Percentiles rank a stretch among this genome's conserved stretches.
These are phyloP conservation scores for Drosophila multiciliata DNA, from an alignment of 2,888 invertebrate genomes.

Conservation along the genomic window DNA sequence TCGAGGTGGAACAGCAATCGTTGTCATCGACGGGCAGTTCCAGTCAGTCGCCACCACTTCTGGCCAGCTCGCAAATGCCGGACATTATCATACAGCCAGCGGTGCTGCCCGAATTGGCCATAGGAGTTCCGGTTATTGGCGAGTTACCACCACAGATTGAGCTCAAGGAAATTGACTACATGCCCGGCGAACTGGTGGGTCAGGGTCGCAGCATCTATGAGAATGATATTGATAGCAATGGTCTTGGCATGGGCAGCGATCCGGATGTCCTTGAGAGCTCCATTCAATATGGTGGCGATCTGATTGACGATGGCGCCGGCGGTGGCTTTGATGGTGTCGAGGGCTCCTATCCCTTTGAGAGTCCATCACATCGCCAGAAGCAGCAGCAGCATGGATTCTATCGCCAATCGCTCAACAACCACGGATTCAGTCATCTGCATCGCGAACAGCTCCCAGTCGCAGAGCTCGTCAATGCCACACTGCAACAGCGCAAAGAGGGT, in stretches of 20 bases:
- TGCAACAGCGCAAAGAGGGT: slow-evolving; percentile 54
- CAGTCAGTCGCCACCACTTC: slow-evolving; percentile 26
- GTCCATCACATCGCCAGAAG: slow-evolving; percentile 63
- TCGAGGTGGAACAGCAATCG: slow-evolving; percentile 84
- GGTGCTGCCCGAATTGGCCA: slow-evolving; percentile 83
- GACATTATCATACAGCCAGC: slow-evolving; percentile 85
- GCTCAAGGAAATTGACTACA: slow-evolving; percentile 84
- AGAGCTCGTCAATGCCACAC: slow-evolving; percentile 69
- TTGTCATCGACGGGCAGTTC: slow-evolving; percentile 49
- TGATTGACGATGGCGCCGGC: slow-evolving; percentile 83
- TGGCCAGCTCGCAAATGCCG: slow-evolving; percentile 48
- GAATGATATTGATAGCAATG: slow-evolving; percentile 65
- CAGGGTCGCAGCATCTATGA: slow-evolving; percentile 61
- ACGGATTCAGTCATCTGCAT: slow-evolving; percentile 81
- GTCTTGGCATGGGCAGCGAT: slow-evolving; percentile 60
- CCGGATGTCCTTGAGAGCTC: slow-evolving; percentile 80
- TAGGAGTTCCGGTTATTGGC: slow-evolving; percentile 85
- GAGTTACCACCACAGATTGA: slow-evolving; percentile 85
- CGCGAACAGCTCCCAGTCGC: slow-evolving; percentile 82
- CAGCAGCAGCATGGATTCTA: slow-evolving; percentile 24
- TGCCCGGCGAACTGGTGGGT: slow-evolving; percentile 77
- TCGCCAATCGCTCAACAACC: slow-evolving; percentile 60
- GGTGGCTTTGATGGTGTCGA: slow-evolving; percentile 83
- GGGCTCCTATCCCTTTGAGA: slow-evolving; percentile 84
- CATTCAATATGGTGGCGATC: slow-evolving; percentile 84